phyloP scores from a whole-genome alignment of 2,113 vertebrate species.

The Crotophaga sulcirostris region DNA sequence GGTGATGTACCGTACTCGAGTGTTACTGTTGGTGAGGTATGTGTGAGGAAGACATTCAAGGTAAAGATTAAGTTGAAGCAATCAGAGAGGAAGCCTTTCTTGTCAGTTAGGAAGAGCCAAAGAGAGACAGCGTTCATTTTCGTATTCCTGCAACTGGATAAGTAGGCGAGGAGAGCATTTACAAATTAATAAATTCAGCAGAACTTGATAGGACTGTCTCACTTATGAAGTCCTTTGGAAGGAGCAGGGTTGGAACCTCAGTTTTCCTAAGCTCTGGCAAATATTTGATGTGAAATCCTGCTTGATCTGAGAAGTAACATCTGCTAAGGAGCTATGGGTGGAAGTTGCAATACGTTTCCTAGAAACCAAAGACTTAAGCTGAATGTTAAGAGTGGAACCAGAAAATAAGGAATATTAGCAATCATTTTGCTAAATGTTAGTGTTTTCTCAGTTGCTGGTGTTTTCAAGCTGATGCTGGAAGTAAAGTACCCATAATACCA shows the following conservation, averaged over 20 bases:
- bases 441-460: neutral
- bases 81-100: neutral
- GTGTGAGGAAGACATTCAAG: neutral
- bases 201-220: neutral
- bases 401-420: neutral
- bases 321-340: neutral
- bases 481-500: neutral
- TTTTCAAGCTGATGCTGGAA: neutral
- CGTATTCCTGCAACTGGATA: fast-evolving
- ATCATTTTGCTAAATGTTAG: neutral
- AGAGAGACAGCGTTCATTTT: neutral
- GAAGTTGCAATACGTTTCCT: neutral
- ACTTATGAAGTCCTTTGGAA: neutral
- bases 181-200: neutral
- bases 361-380: constrained; percentile 33
- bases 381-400: neutral
- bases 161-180: fast-evolving
- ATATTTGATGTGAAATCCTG: neutral
- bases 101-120: neutral
- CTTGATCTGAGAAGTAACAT: neutral
- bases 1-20: neutral
- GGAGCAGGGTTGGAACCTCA: neutral
- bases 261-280: neutral
- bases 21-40: neutral
- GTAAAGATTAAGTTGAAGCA: neutral